Conservation (phyloP, 2,888 invertebrate species). For the Pediacus dermestoides region DNA sequence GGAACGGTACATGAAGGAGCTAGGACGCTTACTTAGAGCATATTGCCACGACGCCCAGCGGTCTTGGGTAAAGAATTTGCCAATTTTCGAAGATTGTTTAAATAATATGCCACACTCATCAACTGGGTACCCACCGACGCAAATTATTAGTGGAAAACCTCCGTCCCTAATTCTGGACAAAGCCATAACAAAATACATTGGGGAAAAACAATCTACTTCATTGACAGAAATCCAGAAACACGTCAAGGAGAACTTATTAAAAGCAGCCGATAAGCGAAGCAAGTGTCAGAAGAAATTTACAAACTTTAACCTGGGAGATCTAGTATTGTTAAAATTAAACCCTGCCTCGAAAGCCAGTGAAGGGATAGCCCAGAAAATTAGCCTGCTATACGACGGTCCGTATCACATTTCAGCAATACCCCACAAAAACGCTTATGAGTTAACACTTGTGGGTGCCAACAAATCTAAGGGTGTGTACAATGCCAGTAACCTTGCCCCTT, state of each 20-base stretch:
- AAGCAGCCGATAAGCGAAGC: not conserved
- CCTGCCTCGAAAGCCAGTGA: not conserved
- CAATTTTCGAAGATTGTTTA: too few species aligned
- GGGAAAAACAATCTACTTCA: not conserved
- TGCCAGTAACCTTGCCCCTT: not conserved
- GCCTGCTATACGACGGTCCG: not conserved
- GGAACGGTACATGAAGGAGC: too few species aligned
- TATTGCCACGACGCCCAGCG: too few species aligned
- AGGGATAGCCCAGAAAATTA: not conserved
- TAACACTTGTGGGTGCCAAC: not conserved
- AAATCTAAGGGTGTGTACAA: not conserved
- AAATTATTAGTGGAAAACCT: too few species aligned
- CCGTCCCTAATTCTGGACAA: not conserved
- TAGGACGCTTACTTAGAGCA: too few species aligned
- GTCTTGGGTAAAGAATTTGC: too few species aligned
- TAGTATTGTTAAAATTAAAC: not conserved
- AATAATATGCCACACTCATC: too few species aligned
- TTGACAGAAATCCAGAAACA: not conserved
- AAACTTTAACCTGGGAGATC: not conserved
- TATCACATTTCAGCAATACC: not conserved
- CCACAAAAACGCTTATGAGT: conserved; percentile 1
- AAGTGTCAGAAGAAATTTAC: not conserved
- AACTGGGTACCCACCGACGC: too few species aligned
- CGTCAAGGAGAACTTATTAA: not conserved
- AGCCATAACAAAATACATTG: not conserved